These are phyloP conservation scores for Oxyruncus cristatus DNA, from an alignment of 2,113 vertebrate species.

Conservation along the genomic window DNA sequence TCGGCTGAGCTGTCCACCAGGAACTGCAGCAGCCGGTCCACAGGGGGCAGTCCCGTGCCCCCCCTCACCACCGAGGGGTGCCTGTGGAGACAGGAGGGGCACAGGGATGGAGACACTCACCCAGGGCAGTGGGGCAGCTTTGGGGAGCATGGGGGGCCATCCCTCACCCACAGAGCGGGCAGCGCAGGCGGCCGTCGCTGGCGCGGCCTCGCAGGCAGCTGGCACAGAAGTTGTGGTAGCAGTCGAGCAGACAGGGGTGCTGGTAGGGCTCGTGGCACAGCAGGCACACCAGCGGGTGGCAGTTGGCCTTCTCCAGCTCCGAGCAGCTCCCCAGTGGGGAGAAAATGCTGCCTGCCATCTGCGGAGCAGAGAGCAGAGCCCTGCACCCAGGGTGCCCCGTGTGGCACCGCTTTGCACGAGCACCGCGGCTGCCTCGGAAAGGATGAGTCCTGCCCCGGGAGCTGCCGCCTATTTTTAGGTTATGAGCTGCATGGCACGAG, in stretches of 20 bases:
- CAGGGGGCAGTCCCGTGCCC: constrained; percentile 80
- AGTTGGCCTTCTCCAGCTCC: constrained; percentile 75
- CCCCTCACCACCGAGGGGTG: constrained; percentile 87
- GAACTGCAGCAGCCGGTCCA: constrained; percentile 90
- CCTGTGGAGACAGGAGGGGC: constrained; percentile 32
- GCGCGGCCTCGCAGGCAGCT: constrained; percentile 84
- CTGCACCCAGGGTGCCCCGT: fast-evolving
- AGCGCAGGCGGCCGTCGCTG: constrained; percentile 77
- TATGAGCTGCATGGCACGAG: background rate
- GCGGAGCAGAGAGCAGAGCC: background rate
- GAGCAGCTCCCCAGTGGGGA: constrained; percentile 73
- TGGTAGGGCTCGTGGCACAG: constrained; percentile 88
- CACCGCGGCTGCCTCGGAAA: fast-evolving
- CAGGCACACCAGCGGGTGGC: constrained; percentile 87
- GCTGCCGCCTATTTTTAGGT: constrained; percentile 42
- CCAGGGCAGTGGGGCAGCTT: fast-evolving
- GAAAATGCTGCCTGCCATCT: constrained; percentile 89
- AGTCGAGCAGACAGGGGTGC: constrained; percentile 88
- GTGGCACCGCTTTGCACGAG: background rate
- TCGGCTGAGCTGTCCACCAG: constrained; percentile 88
- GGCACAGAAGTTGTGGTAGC: constrained; percentile 91
- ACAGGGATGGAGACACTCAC: background rate
- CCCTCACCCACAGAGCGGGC: constrained; percentile 88
- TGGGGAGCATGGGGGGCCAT: background rate
- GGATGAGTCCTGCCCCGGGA: background rate